Base-by-base conservation (phyloP, 2,113 vertebrate genomes). In the Daubentonia madagascariensis region DNA sequence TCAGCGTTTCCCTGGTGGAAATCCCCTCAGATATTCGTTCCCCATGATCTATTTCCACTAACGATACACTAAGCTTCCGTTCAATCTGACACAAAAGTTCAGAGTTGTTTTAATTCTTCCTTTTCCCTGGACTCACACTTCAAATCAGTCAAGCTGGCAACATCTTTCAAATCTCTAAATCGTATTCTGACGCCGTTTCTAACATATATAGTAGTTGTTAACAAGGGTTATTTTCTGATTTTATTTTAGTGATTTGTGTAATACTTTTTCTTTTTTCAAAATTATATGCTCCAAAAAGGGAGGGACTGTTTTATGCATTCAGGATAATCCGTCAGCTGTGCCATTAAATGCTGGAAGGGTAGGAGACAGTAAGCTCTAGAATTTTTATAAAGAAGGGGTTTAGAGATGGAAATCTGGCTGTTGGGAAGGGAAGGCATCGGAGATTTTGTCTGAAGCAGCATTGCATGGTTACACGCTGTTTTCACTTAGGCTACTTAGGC, bases 181-280 rank as follows among this genome's bases (percentile, higher is more conserved):
- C 79, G 40, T 76, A 76, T 81, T 45, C 52, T 54, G 48, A 16
- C 22, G 32, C 78, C 6, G 2, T 86, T 72, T 50, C 48, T 63
- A 68, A 30, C 50, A 75, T 23, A 75, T 23, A 57, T 5, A 54
- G 61, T 28, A 30, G 68, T 72, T 68, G 37, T 89, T 86, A 93
- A 84, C 10, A 32, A 35, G 22, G 22, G 14, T 85, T 23, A 83
- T 54, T 18, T 85, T 91, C 83, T 78, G 25, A 86, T 91, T 94
- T 79, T 79, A 57, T 92, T 70, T 94, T 78, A 57, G 40, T 68
- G 70, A 30, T 70, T 48, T 61, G 32, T 70, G 8, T 65, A 43
- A 89, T 25, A 25, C 57, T 72, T 48, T 90, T 94, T 85, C 50
- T 57, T 85, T 92, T 45, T 32, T 73, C 43, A 79, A 85, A 96